Percentiles rank a stretch among this genome's conserved stretches.
phyloP scores from a whole-genome alignment of 1,140 invertebrate genomes.

The Mactra quadrangularis region DNA sequence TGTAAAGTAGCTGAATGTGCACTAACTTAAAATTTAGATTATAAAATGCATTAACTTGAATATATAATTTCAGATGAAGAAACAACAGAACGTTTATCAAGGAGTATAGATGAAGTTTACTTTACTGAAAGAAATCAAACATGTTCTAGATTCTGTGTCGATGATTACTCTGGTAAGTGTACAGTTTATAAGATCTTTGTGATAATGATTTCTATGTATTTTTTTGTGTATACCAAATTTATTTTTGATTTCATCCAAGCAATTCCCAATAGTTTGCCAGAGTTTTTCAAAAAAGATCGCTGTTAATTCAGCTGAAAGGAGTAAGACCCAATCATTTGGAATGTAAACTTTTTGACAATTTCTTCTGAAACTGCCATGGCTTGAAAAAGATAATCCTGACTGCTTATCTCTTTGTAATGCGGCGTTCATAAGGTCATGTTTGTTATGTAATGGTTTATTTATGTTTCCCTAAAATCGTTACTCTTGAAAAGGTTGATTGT shows the following conservation, averaged over 20 bases:
- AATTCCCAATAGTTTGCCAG: neutral
- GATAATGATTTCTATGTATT: neutral
- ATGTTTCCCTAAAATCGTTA: no score
- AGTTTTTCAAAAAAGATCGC: neutral
- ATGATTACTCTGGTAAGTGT: constrained; percentile 2
- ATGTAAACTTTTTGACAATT: neutral
- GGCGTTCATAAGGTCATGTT: no score
- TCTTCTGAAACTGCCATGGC: no score
- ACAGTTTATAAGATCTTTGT: neutral
- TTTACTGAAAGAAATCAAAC: neutral
- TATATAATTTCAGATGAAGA: no score
- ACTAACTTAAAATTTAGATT: no score
- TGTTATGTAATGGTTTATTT: no score
- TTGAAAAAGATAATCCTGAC: no score
- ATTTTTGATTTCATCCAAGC: neutral
- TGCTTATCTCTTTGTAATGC: no score
- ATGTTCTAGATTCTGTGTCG: constrained; percentile 17
- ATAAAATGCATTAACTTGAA: no score
- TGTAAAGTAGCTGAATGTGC: no score
- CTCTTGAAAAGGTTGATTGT: no score
- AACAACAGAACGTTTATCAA: neutral
- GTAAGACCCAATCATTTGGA: neutral
- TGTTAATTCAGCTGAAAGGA: neutral
- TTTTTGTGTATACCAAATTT: neutral
- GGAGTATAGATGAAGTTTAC: neutral